Evolutionary conservation across 1,140 invertebrate genomes (phyloP).

Genomic region (Zaprionus capensis): DNA sequence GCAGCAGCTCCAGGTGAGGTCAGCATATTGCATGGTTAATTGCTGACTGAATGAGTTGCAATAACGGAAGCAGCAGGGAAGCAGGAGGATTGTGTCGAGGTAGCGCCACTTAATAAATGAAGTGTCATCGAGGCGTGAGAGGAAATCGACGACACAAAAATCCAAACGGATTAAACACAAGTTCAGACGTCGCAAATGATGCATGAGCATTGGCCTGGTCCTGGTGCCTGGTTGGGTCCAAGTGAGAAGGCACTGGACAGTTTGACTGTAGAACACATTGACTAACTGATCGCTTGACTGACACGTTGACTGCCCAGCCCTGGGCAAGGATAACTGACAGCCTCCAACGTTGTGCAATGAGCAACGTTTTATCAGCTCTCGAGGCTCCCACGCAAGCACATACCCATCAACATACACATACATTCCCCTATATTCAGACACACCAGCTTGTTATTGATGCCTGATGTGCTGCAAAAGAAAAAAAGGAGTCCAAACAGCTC

Average conservation of each 20-base stretch:
- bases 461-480: constrained; percentile 7
- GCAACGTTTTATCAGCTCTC: constrained; percentile 63
- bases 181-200: constrained; percentile 45
- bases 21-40: constrained; percentile 78
- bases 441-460: constrained; percentile 63
- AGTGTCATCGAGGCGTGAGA: constrained; percentile 77
- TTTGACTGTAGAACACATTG: constrained; percentile 4
- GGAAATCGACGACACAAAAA: constrained; percentile 68
- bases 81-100: background rate
- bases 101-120: constrained; percentile 76
- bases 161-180: constrained; percentile 73
- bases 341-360: background rate
- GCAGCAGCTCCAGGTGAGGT: constrained; percentile 47
- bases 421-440: background rate
- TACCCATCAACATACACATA: background rate
- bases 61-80: constrained; percentile 18
- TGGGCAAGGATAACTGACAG: constrained; percentile 64
- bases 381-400: constrained; percentile 42
- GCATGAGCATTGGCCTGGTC: constrained; percentile 17
- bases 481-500: background rate
- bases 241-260: background rate
- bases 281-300: constrained; percentile 31
- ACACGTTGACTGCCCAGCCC: constrained; percentile 41
- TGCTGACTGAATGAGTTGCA: constrained; percentile 61
- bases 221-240: background rate